Percentiles rank a stretch among this genome's conserved stretches.
These are phyloP conservation scores for Neoascia interrupta DNA, from an alignment of 2,888 invertebrate species.

Conservation along the genomic window DNA sequence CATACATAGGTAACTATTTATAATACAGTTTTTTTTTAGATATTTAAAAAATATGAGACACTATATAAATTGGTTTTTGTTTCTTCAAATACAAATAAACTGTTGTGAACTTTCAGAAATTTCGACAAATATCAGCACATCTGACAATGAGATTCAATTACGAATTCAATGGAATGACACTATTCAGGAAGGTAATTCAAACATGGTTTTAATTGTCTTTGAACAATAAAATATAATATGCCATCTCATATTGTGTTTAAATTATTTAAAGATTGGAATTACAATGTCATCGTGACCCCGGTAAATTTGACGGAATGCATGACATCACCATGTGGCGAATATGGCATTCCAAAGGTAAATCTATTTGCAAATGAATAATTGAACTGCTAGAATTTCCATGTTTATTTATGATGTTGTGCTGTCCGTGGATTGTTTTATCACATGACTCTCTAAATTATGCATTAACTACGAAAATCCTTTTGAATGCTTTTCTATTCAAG, in stretches of 20 bases:
- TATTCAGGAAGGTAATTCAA: conserved; percentile 75
- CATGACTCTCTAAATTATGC: too few relatives aligned
- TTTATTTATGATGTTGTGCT: neutral
- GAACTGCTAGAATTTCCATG: too few relatives aligned
- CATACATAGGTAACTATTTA: too few relatives aligned
- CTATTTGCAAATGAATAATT: too few relatives aligned
- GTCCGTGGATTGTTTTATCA: too few relatives aligned
- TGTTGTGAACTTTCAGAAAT: conserved; percentile 65
- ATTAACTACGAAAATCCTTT: too few relatives aligned
- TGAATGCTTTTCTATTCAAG: too few relatives aligned
- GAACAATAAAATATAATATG: neutral
- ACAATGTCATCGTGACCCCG: conserved; percentile 75
- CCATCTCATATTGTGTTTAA: neutral
- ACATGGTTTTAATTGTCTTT: neutral
- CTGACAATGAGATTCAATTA: conserved; percentile 72
- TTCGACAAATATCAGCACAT: conserved; percentile 71
- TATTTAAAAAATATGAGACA: too few relatives aligned
- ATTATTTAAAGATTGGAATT: conserved; percentile 73
- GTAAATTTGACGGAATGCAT: conserved; percentile 73
- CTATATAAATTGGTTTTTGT: too few relatives aligned
- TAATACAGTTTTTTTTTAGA: too few relatives aligned
- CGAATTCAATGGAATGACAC: conserved; percentile 76
- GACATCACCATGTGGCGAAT: conserved; percentile 74
- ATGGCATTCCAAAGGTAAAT: conserved; percentile 71
- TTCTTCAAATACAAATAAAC: too few relatives aligned